Evolutionary conservation across 2,797 vertebrate species (phyloP), one percentile per base, ranked within the genome.

Genomic region (Garrulus glandarius): DNA sequence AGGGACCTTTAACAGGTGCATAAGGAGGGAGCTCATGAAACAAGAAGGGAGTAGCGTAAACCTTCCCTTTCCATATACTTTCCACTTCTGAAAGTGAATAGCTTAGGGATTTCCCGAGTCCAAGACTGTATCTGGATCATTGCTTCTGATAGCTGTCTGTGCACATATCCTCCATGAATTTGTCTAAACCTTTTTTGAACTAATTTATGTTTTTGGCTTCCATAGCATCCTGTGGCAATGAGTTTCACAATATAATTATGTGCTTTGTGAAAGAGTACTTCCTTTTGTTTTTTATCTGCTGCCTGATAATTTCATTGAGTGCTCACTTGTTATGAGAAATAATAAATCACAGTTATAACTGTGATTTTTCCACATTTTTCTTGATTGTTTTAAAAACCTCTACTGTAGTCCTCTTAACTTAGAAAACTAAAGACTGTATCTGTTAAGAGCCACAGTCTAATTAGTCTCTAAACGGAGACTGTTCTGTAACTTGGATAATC

Each of bases 221-320:
- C 61, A 83, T 85, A 74, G 76, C 92, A 90, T 96, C 92, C 87
- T 94, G 87, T 88, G 64, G 53, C 84, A 87, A 15, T 36, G 53
- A 89, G 57, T 85, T 89, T 82, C 72, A 57, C 64, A 86, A 95
- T 94, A 85, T 61, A 78, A 95, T 93, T 94, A 91, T 1, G 20
- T 53, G 75, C 86, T 95, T 87, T 83, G 82, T 95, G 91, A 91
- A 87, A 69, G 75, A 89, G 76, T 68, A 59, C 61, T 95, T 97
- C 89, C 94, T 95, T 92, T 83, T 53, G 50, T 77, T 95, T 89
- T 83, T 75, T 91, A 57, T 88, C 47, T 91, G 72, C 89, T 93
- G 72, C 46, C 32, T 61, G 82, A 46, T 96, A 93, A 95, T 97
- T 95, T 95, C 82, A 93, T 94, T 95, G 87, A 68, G 16, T 85